Evolutionary conservation across 2,888 invertebrate genomes (phyloP).

Genomic region (Xanthia togata): DNA sequence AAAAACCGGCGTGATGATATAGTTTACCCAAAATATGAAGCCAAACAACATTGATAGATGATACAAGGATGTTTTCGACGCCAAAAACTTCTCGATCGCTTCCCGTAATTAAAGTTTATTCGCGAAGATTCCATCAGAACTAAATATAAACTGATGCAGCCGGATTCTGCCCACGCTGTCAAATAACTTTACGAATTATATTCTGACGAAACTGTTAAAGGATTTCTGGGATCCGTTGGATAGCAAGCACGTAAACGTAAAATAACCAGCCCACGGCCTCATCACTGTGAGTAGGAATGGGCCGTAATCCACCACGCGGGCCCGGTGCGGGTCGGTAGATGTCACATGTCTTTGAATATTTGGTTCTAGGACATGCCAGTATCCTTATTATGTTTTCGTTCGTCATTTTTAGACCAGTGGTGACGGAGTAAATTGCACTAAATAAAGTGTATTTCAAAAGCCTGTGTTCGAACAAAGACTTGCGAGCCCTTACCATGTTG

Average conservation of each 20-base stretch:
- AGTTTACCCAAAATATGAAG: neutral
- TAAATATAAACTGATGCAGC: conserved; percentile 53
- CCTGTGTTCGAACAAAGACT: no score
- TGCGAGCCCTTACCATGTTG: no score
- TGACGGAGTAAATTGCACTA: no score
- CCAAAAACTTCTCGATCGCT: conserved; percentile 28
- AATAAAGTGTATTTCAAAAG: no score
- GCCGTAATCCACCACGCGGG: neutral
- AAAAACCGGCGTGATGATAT: neutral
- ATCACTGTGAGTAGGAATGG: no score
- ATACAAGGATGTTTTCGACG: conserved; percentile 39
- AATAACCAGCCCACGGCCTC: neutral
- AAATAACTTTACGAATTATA: conserved; percentile 30
- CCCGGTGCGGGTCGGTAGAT: neutral
- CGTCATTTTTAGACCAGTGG: neutral
- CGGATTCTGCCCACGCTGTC: conserved; percentile 47
- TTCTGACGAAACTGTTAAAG: conserved; percentile 21
- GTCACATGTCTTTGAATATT: neutral
- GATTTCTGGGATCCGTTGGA: conserved; percentile 4
- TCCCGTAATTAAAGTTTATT: conserved; percentile 63
- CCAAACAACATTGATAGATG: conserved; percentile 11
- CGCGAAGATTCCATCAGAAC: conserved; percentile 45
- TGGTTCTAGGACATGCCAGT: no score
- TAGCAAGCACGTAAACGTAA: neutral
- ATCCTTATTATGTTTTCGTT: no score